Conservation (phyloP, 1,140 invertebrate genomes). For the Rhyzopertha dominica region DNA sequence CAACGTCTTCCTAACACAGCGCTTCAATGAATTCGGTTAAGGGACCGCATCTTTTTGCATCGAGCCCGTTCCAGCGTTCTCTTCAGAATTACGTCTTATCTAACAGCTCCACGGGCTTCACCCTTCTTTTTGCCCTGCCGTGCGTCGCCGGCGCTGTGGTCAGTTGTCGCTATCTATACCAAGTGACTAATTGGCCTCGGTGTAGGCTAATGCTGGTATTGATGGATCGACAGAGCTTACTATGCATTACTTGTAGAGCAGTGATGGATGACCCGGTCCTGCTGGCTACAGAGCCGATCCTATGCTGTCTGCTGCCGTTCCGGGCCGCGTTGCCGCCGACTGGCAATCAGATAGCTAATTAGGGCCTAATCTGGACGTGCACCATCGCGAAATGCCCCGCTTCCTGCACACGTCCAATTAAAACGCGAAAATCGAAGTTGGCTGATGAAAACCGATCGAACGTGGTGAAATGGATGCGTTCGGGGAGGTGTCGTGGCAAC, state of each 20-base stretch:
- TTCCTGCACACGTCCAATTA: constrained; percentile 6
- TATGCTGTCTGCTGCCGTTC: no score
- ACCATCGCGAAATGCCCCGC: constrained; percentile 14
- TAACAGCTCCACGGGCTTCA: no score
- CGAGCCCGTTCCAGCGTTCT: no score
- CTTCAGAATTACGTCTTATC: no score
- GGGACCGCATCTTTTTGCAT: no score
- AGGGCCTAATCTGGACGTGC: neutral
- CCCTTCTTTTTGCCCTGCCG: constrained; percentile 3
- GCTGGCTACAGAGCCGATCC: no score
- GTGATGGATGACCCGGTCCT: constrained; percentile 13
- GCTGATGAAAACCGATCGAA: constrained; percentile 3
- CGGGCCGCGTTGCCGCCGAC: no score
- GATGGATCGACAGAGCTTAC: constrained; percentile 25
- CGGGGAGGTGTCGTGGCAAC: constrained; percentile 15
- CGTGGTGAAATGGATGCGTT: constrained; percentile 12
- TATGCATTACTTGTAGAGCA: constrained; percentile 15
- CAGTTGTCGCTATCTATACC: constrained; percentile 20
- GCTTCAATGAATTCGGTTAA: no score
- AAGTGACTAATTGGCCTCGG: constrained; percentile 22
- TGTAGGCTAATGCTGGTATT: constrained; percentile 26
- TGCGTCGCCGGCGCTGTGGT: constrained; percentile 4
- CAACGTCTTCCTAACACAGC: no score
- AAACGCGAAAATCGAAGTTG: no score
- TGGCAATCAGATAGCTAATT: neutral